Evolutionary conservation across 2,888 invertebrate genomes (phyloP).

Genomic region (Conchocele bisecta): DNA sequence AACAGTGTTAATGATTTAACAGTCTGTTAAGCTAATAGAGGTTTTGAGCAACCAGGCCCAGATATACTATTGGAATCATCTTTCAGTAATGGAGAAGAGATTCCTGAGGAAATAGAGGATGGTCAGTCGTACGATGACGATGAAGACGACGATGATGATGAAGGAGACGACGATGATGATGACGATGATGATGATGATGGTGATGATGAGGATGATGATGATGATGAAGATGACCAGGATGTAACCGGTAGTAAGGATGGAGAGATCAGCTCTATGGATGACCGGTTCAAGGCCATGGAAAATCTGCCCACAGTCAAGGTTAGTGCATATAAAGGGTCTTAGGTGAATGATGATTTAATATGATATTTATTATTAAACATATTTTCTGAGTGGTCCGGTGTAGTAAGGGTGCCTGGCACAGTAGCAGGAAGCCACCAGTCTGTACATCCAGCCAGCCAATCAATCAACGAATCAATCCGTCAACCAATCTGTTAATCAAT

Average conservation of each 20-base stretch:
- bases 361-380: too few species aligned
- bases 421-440: too few species aligned
- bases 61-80: background rate
- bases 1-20: too few species aligned
- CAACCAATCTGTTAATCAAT: too few species aligned
- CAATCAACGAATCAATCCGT: too few species aligned
- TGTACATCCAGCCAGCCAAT: too few species aligned
- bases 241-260: conserved; percentile 53
- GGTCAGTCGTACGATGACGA: conserved; percentile 61
- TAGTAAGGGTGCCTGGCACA: background rate
- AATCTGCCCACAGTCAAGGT: conserved; percentile 22
- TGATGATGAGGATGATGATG: conserved; percentile 62
- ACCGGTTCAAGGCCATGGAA: conserved; percentile 12
- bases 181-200: conserved; percentile 72
- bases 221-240: conserved; percentile 53
- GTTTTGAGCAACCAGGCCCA: too few species aligned
- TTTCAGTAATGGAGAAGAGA: conserved; percentile 66
- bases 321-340: too few species aligned
- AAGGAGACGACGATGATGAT: conserved; percentile 64
- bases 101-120: conserved; percentile 70
- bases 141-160: conserved; percentile 64
- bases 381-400: too few species aligned
- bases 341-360: too few species aligned
- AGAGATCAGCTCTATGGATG: conserved; percentile 37
- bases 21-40: too few species aligned